Evolutionary conservation across 1,140 invertebrate species (phyloP).

Genomic region (Drosophila simulans): DNA sequence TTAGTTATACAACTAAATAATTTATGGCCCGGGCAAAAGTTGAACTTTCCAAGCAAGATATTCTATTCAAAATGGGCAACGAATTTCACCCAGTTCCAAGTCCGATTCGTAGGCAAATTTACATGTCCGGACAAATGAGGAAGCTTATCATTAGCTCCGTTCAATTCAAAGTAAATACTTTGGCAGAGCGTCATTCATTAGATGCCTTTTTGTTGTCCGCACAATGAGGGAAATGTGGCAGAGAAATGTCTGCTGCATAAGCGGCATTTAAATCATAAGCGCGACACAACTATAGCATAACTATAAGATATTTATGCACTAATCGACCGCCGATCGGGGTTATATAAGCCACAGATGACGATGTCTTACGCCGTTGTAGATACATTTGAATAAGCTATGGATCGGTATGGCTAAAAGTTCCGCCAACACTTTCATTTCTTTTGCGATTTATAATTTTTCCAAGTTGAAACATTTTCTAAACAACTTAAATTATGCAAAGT

Average conservation of each 20-base stretch:
- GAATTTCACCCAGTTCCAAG: conserved; percentile 63
- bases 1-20: conserved; percentile 47
- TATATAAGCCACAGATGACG: conserved; percentile 33
- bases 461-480: too few relatives aligned
- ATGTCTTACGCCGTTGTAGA: conserved; percentile 8
- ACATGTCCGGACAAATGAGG: conserved; percentile 63
- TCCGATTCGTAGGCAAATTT: conserved; percentile 58
- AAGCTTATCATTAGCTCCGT: conserved; percentile 72
- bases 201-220: conserved; percentile 49
- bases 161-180: conserved; percentile 61
- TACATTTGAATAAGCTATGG: conserved; percentile 29
- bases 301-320: conserved; percentile 54
- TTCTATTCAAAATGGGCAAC: conserved; percentile 42
- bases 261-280: conserved; percentile 64
- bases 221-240: conserved; percentile 45
- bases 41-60: conserved; percentile 52
- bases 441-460: too few relatives aligned
- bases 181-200: conserved; percentile 61
- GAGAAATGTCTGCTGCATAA: conserved; percentile 43
- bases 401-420: conserved; percentile 63
- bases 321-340: conserved; percentile 46
- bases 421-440: conserved; percentile 68
- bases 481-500: too few relatives aligned
- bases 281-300: conserved; percentile 41
- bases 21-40: conserved; percentile 35